phyloP scores from a whole-genome alignment of 37 sponge, comb jelly and placozoan species.

The Bolinopsis microptera region DNA sequence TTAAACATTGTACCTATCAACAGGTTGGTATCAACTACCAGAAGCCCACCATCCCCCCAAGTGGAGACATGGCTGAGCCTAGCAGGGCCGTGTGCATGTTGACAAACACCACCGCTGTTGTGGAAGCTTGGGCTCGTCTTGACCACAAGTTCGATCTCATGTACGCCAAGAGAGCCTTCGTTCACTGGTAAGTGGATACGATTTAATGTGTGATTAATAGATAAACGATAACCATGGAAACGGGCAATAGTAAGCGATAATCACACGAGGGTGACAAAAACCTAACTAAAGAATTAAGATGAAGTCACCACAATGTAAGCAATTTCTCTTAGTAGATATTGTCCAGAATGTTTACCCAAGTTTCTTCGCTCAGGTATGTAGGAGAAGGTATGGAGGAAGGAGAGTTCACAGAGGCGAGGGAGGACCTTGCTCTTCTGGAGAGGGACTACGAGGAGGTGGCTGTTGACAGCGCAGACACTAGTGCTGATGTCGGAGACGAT shows the following conservation, averaged over 20 bases:
- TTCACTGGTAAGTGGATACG: constrained; percentile 94
- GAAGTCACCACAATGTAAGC: too few species aligned
- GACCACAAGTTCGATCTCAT: constrained; percentile 99
- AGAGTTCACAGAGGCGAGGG: constrained; percentile 92
- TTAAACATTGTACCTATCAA: too few species aligned
- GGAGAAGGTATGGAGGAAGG: constrained; percentile 98
- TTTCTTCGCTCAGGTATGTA: constrained; percentile 87
- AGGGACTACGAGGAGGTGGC: constrained; percentile 92
- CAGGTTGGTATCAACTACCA: constrained; percentile 62
- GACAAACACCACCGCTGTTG: constrained; percentile 96
- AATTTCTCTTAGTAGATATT: too few species aligned
- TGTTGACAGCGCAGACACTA: constrained; percentile 71
- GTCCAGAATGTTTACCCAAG: too few species aligned
- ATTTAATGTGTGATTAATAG: too few species aligned
- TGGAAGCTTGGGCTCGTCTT: constrained; percentile 96
- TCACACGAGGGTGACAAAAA: too few species aligned
- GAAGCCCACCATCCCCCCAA: constrained; percentile 78
- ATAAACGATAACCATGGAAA: too few species aligned
- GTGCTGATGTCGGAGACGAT: constrained; percentile 69
- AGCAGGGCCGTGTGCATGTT: constrained; percentile 92
- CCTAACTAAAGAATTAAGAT: too few species aligned
- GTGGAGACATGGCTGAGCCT: constrained; percentile 93
- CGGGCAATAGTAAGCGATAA: too few species aligned
- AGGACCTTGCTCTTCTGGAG: constrained; percentile 89
- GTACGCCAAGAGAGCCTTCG: constrained; percentile 98